Percentiles rank a stretch among this genome's conserved stretches.
Conservation (phyloP, 2,113 vertebrate species). For the Propithecus coquereli region DNA sequence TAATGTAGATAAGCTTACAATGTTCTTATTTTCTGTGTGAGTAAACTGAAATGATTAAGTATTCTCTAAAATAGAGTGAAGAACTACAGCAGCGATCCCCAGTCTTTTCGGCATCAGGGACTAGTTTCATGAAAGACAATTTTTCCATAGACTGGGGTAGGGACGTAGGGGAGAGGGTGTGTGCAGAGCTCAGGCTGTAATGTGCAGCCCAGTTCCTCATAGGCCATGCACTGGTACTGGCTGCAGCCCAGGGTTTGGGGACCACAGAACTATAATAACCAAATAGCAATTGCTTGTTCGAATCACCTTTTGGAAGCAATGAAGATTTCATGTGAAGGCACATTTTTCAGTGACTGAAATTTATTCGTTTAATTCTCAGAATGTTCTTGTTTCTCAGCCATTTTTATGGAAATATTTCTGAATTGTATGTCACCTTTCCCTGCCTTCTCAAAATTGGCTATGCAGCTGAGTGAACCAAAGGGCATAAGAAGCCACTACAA, state of each 20-base stretch:
- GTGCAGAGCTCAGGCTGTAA: too few species aligned
- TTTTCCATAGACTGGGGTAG: too few species aligned
- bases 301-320: neutral
- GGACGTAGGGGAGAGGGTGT: too few species aligned
- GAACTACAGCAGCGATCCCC: neutral
- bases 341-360: conserved; percentile 42
- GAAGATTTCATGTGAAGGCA: neutral
- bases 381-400: conserved; percentile 44
- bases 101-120: too few species aligned
- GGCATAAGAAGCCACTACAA: neutral
- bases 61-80: neutral
- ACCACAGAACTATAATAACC: neutral
- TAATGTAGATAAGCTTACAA: neutral
- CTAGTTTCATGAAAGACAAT: too few species aligned
- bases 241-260: too few species aligned
- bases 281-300: neutral
- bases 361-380: conserved; percentile 44
- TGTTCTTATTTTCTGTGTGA: neutral
- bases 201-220: too few species aligned
- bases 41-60: neutral
- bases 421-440: conserved; percentile 37
- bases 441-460: conserved; percentile 59
- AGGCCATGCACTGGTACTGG: too few species aligned
- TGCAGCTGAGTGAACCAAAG: conserved; percentile 28
- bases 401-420: conserved; percentile 55